Percentiles rank a stretch among this genome's conserved stretches.
phyloP scores from a whole-genome alignment of 1,140 invertebrate species.

The Atta texana region DNA sequence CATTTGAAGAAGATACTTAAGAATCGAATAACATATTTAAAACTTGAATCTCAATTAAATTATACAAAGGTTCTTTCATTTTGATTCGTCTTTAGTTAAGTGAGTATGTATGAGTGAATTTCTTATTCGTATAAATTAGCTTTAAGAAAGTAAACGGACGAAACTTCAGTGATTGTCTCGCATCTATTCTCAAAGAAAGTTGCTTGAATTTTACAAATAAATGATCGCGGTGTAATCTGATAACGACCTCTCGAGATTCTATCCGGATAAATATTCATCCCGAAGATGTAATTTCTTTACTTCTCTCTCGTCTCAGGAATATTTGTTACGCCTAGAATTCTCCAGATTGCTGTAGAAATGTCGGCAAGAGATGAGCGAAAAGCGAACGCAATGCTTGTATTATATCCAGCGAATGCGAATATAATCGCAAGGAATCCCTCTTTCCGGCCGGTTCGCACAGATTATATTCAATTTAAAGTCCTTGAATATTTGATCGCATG shows the following conservation, averaged over 20 bases:
- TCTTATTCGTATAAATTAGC: conserved; percentile 36
- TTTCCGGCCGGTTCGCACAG: conserved; percentile 21
- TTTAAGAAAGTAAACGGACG: conserved; percentile 16
- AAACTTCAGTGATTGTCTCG: background rate
- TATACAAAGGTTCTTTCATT: background rate
- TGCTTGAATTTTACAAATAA: conserved; percentile 35
- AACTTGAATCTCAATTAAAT: conserved; percentile 25
- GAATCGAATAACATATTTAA: conserved; percentile 4
- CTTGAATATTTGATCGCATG: conserved; percentile 53
- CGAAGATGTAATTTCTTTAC: conserved; percentile 44
- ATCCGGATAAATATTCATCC: conserved; percentile 30
- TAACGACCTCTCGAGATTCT: conserved; percentile 32
- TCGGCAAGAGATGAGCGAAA: conserved; percentile 11
- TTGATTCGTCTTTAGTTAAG: background rate
- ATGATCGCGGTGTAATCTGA: conserved; percentile 37
- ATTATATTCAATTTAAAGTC: conserved; percentile 45
- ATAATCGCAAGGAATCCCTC: conserved; percentile 23
- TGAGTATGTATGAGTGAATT: background rate
- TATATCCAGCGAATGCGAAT: conserved; percentile 26
- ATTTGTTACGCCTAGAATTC: conserved; percentile 54
- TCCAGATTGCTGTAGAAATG: conserved; percentile 13
- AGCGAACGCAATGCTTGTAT: conserved; percentile 28
- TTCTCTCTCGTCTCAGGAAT: conserved; percentile 18
- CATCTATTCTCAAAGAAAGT: conserved; percentile 17
- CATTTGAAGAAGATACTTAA: background rate